Evolutionary conservation across 2,888 invertebrate genomes (phyloP).

Genomic region (Hyalella azteca): DNA sequence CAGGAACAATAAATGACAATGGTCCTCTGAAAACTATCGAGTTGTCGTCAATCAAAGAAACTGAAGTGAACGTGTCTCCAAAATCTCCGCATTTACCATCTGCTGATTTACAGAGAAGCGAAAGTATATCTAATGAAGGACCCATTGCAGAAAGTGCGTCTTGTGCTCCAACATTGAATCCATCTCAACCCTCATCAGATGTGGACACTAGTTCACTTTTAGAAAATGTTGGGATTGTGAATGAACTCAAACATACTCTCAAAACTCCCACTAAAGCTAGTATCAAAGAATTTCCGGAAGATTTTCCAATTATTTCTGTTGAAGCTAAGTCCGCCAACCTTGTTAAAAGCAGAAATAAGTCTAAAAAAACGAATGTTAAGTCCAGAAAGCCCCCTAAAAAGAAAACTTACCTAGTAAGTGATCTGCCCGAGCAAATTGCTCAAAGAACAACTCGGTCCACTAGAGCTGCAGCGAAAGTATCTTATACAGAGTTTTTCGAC

Average conservation of each 20-base stretch:
- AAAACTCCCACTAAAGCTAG: constrained; percentile 27
- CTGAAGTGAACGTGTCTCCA: background rate
- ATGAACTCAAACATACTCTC: background rate
- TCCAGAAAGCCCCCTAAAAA: background rate
- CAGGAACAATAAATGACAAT: background rate
- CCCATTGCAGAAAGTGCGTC: too few relatives aligned
- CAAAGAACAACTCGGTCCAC: constrained; percentile 8
- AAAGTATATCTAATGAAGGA: too few relatives aligned
- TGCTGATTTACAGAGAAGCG: too few relatives aligned
- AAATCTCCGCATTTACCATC: too few relatives aligned
- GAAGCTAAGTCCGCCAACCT: background rate
- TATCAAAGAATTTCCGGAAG: constrained; percentile 26
- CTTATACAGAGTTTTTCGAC: constrained; percentile 50
- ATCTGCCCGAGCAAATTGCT: background rate
- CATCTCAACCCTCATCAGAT: too few relatives aligned
- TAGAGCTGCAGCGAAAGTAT: constrained; percentile 38
- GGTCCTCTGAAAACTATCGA: constrained; percentile 19
- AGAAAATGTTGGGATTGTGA: too few relatives aligned
- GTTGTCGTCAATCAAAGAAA: constrained; percentile 15
- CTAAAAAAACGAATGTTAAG: background rate
- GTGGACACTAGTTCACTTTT: too few relatives aligned
- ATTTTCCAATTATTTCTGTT: background rate
- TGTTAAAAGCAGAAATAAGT: background rate
- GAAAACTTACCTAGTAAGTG: background rate
- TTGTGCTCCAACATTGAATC: too few relatives aligned